Conservation (phyloP, 2,113 vertebrate genomes). For the Bothrops jararaca region DNA sequence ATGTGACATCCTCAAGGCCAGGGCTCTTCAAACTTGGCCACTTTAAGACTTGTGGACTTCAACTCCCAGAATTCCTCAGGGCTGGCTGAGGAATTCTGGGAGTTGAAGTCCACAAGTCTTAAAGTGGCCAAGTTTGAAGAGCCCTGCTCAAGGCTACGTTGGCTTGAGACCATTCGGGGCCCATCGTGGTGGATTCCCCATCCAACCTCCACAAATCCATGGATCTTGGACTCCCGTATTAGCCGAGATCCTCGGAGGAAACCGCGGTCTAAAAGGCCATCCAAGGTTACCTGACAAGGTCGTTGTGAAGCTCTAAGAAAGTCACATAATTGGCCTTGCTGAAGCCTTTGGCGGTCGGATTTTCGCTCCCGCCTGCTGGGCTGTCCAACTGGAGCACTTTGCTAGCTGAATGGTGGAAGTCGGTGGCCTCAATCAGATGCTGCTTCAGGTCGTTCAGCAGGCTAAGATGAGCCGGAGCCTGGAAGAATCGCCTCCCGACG, state of each 20-base stretch:
- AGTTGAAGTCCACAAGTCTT: no score
- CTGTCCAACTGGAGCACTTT: constrained; percentile 82
- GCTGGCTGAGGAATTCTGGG: no score
- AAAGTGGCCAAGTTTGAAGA: no score
- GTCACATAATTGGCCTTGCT: constrained; percentile 69
- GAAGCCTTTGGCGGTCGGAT: constrained; percentile 54
- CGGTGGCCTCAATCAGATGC: constrained; percentile 84
- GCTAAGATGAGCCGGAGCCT: constrained; percentile 72
- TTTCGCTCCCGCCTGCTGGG: constrained; percentile 67
- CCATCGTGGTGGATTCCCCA: background rate
- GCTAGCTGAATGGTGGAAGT: constrained; percentile 92
- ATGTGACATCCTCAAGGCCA: background rate
- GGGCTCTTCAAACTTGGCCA: no score
- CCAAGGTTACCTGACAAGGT: constrained; percentile 84
- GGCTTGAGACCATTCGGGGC: background rate
- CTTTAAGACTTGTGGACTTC: no score
- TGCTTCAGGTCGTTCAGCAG: constrained; percentile 86
- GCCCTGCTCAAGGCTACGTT: background rate
- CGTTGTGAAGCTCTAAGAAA: constrained; percentile 88
- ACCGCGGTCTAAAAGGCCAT: background rate
- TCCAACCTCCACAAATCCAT: background rate
- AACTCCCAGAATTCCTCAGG: no score
- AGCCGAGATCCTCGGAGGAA: background rate
- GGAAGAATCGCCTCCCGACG: constrained; percentile 91
- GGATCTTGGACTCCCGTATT: no score